Conservation (phyloP, 2,888 invertebrate species). For the Mayetiola destructor region DNA sequence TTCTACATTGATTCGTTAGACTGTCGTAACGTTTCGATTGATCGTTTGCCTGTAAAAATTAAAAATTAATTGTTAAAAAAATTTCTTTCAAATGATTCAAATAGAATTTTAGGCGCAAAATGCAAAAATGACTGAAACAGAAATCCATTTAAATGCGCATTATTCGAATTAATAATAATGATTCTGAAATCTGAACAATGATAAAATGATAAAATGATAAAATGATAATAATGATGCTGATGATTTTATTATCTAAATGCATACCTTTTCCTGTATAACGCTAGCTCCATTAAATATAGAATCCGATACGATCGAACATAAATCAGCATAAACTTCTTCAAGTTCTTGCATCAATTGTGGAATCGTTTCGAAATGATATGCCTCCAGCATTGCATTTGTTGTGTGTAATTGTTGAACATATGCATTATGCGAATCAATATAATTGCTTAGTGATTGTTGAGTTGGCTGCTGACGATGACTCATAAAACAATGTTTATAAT, state of each 20-base stretch:
- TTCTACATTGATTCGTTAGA: conserved; percentile 60
- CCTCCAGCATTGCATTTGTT: conserved; percentile 83
- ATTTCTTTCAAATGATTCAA: not conserved
- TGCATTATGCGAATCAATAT: conserved; percentile 84
- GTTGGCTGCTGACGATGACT: conserved; percentile 60
- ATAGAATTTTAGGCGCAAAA: not conserved
- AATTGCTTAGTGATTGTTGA: conserved; percentile 54
- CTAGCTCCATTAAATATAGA: conserved; percentile 77
- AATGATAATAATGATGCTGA: not conserved
- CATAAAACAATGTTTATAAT: conserved; percentile 74
- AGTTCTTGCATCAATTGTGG: conserved; percentile 81
- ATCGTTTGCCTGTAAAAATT: conserved; percentile 51
- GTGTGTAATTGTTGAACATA: conserved; percentile 86
- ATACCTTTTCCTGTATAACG: conserved; percentile 68
- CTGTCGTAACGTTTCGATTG: conserved; percentile 73
- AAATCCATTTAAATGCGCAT: not conserved
- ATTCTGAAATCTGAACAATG: not conserved
- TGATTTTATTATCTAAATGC: conserved; percentile 24
- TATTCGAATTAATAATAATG: not conserved
- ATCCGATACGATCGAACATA: conserved; percentile 74
- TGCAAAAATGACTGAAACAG: not conserved
- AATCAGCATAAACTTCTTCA: conserved; percentile 82
- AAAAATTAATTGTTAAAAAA: no score
- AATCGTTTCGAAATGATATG: conserved; percentile 71
- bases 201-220: not conserved